Conservation (phyloP, 2,113 vertebrate species). For the Megatriorchis doriae region DNA sequence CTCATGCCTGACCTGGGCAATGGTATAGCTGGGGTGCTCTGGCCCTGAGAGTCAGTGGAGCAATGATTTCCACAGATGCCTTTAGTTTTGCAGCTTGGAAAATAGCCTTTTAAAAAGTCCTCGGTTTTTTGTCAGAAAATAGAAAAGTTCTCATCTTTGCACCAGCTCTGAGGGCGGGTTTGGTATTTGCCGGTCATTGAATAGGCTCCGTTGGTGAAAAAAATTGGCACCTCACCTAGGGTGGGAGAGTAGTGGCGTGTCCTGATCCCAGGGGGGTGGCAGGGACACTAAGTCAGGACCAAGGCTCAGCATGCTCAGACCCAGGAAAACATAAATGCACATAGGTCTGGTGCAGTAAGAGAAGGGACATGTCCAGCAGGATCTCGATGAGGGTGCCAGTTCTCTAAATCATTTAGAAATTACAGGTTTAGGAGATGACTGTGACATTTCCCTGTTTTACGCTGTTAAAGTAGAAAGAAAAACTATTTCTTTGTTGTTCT, state of each 20-base stretch:
- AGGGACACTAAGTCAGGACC: not conserved
- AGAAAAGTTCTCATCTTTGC: not conserved
- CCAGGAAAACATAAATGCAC: not conserved
- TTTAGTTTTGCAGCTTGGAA: not conserved
- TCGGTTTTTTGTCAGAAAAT: not conserved
- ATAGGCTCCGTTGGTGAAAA: not conserved
- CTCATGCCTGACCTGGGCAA: not conserved
- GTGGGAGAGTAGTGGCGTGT: not conserved
- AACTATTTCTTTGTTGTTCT: not conserved
- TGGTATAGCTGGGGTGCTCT: not conserved
- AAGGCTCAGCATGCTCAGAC: not conserved
- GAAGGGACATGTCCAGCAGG: not conserved
- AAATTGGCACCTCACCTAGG: fast-evolving
- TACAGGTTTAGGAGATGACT: not conserved
- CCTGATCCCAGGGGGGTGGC: not conserved
- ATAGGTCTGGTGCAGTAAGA: not conserved
- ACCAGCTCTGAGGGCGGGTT: not conserved
- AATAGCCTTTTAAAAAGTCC: not conserved
- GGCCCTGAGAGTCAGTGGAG: not conserved
- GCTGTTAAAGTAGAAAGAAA: not conserved
- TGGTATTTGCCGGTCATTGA: not conserved
- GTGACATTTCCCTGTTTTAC: not conserved
- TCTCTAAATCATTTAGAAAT: not conserved
- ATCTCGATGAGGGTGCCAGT: not conserved
- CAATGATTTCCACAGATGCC: not conserved